Percentiles rank a stretch among this genome's conserved stretches.
phyloP scores from a whole-genome alignment of 2,113 vertebrate genomes.

The Capreolus pygargus region DNA sequence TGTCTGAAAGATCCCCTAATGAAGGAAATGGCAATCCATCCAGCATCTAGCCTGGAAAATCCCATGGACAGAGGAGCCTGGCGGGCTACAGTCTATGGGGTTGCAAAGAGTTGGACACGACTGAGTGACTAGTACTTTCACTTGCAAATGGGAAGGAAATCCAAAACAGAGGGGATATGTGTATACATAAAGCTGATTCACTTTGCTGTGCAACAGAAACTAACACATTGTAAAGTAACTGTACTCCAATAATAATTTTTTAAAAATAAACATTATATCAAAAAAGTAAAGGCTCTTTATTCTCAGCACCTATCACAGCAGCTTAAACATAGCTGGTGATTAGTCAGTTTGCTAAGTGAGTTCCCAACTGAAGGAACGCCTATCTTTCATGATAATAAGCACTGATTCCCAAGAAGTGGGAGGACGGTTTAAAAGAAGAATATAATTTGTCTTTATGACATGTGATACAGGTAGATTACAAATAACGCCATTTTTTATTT shows the following conservation, averaged over 20 bases:
- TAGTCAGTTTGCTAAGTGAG: neutral
- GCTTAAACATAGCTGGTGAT: neutral
- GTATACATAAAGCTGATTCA: neutral
- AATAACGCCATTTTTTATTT: conserved; percentile 13
- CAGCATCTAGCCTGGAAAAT: neutral
- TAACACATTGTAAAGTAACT: neutral
- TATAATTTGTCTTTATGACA: conserved; percentile 3
- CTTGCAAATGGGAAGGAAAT: neutral
- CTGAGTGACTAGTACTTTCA: neutral
- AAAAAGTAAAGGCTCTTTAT: neutral
- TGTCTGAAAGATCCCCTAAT: neutral
- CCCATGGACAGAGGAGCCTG: neutral
- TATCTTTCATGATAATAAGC: neutral
- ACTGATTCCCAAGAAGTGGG: neutral
- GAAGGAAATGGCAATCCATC: neutral
- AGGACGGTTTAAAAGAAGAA: neutral
- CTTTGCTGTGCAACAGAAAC: neutral
- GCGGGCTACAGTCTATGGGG: neutral
- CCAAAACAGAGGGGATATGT: neutral
- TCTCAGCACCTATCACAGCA: neutral
- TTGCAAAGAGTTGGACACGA: neutral
- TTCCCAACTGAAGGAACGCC: neutral
- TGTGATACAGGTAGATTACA: conserved; percentile 21
- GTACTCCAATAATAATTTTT: neutral
- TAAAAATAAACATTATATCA: neutral